These are phyloP conservation scores for Syrphus vitripennis DNA, from an alignment of 2,888 invertebrate species.

Conservation along the genomic window DNA sequence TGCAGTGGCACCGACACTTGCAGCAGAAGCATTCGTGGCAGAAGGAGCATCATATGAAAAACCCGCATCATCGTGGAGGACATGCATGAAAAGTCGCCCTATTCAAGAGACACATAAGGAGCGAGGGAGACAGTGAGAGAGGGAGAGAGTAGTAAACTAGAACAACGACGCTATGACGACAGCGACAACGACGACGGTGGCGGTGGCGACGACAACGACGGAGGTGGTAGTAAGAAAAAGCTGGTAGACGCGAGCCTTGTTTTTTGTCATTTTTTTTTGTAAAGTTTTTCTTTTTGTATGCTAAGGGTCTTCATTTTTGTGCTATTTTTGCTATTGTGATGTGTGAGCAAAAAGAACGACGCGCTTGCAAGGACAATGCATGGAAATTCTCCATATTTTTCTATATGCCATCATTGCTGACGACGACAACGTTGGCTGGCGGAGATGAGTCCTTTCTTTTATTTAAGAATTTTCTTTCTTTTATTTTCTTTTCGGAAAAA, in stretches of 20 bases:
- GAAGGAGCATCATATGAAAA: constrained; percentile 62
- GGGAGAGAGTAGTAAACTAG: constrained; percentile 32
- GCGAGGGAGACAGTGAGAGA: not conserved
- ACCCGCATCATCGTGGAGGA: constrained; percentile 69
- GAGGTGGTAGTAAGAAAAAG: constrained; percentile 55
- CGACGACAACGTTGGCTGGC: constrained; percentile 10
- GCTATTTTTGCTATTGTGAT: constrained; percentile 25
- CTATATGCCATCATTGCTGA: not conserved
- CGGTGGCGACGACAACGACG: not conserved
- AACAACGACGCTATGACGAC: constrained; percentile 13
- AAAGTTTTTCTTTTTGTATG: constrained; percentile 16
- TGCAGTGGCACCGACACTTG: constrained; percentile 69
- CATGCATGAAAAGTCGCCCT: constrained; percentile 67
- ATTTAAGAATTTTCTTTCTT: constrained; percentile 14
- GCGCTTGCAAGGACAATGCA: constrained; percentile 49
- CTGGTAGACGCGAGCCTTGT: constrained; percentile 61
- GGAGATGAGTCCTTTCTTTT: constrained; percentile 58
- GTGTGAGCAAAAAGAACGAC: constrained; percentile 19
- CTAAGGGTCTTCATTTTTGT: constrained; percentile 37
- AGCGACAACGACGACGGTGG: not conserved
- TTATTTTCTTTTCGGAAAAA: constrained; percentile 1
- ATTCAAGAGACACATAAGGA: not conserved
- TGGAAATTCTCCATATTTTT: constrained; percentile 37
- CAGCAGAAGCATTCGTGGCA: constrained; percentile 43
- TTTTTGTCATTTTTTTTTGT: constrained; percentile 17